Evolutionary conservation across 2,113 vertebrate species (phyloP).

Genomic region (Lanius ludovicianus): DNA sequence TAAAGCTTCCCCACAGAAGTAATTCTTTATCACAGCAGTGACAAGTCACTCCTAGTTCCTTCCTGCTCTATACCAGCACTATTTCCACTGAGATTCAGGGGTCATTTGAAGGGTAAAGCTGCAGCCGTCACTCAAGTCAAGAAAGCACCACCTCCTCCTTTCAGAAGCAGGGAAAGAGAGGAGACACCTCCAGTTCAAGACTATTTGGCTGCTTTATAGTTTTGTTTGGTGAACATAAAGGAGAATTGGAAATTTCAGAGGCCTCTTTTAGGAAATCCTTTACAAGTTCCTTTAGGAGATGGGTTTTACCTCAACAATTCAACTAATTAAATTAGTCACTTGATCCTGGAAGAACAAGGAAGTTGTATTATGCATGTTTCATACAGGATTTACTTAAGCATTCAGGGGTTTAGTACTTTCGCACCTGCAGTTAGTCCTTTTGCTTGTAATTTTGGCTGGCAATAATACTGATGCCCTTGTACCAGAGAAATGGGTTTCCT

Average conservation of each 20-base stretch:
- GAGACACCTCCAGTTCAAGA: background rate
- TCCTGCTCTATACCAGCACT: background rate
- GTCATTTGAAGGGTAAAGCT: conserved; percentile 1
- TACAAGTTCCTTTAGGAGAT: background rate
- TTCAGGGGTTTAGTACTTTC: background rate
- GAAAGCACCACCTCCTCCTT: background rate
- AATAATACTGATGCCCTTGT: background rate
- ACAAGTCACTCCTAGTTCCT: background rate
- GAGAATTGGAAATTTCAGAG: conserved; percentile 12
- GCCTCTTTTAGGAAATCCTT: conserved; percentile 24
- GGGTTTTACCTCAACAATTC: conserved; percentile 8
- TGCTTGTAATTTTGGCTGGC: background rate
- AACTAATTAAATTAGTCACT: background rate
- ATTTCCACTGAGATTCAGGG: background rate
- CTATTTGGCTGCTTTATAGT: background rate
- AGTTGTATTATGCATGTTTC: background rate
- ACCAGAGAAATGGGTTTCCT: background rate
- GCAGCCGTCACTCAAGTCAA: background rate
- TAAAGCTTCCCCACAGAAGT: background rate
- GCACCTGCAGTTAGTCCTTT: background rate
- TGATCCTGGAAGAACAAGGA: conserved; percentile 14
- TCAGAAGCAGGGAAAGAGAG: background rate
- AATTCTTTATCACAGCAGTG: background rate
- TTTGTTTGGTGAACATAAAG: conserved; percentile 5
- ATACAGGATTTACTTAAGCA: conserved; percentile 9